Base-by-base conservation (phyloP, 2,113 vertebrate genomes). In the Phodopus roborovskii region DNA sequence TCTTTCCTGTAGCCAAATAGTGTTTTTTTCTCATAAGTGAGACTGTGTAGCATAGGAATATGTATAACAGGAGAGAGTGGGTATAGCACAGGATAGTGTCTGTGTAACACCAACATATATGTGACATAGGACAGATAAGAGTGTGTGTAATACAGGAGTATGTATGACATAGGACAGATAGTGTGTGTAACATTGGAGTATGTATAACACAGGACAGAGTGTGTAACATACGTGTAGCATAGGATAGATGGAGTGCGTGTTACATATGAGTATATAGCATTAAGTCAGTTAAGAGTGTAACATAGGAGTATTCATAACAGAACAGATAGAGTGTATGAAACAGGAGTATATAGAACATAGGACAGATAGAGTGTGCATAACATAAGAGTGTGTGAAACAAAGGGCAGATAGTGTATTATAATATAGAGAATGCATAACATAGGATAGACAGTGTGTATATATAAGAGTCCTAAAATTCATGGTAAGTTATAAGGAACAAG, bases 11-110 rank as follows among this genome's bases (percentile, higher is more conserved):
- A 85, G 39, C 17, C n/a, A 81, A 58, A 33, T 19, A 89, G 9
- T 91, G 9, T 60, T 71, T 84, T 84, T 90, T 53, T 15, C 39
- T 96, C 30, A 94, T 17, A 86, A 92, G 68, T 87, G 62, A 87
- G 10, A 96, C 48, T 56, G 53, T 56, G 53, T 56, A 56, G 36
- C 19, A 71, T 39, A 71, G 36, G 19, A 71, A 71, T 66, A 36
- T 39, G 1, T 60, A 70, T 36, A 53, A 82, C 36, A 53, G 28
- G 26, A 78, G 7, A 78, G 24, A 28, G 42, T 7, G 2, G 26
- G 42, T 48, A 48, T 45, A 53, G 33, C 28, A 78, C 0, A 56
- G 30, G 12, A 2, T 13, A 60, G 53, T 6, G 19, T 19, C 5
- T 4, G 45, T 53, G 7, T 58, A 60, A n/a, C 30, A 60, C 7